Evolutionary conservation across 2,113 vertebrate genomes (phyloP).

Genomic region (Toxotes chatareus): DNA sequence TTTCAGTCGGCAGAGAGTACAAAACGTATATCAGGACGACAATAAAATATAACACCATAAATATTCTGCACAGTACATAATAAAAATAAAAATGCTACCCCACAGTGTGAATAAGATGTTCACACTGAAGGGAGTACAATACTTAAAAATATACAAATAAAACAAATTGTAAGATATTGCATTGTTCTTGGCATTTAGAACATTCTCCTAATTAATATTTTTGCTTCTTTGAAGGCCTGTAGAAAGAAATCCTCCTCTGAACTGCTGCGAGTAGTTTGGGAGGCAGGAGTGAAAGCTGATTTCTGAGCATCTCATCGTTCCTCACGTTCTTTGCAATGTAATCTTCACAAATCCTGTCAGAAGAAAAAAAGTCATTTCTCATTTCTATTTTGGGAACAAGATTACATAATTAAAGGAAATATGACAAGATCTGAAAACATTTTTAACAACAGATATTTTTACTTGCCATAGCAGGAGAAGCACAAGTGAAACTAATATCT

Average conservation of each 20-base stretch:
- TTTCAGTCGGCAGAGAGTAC: conserved; percentile 30
- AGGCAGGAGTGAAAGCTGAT: conserved; percentile 88
- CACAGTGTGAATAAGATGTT: background rate
- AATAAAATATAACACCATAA: conserved; percentile 47
- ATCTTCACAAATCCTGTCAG: conserved; percentile 89
- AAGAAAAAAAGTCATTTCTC: conserved; percentile 15
- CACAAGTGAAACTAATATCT: background rate
- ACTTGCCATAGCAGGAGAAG: background rate
- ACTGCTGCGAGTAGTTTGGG: conserved; percentile 86
- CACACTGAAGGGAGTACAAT: conserved; percentile 28
- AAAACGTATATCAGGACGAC: conserved; percentile 49
- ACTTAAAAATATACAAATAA: background rate
- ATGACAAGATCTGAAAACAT: background rate
- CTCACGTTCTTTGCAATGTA: conserved; percentile 88
- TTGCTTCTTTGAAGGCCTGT: conserved; percentile 83
- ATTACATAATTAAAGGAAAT: conserved; percentile 1
- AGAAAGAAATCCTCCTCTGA: conserved; percentile 89
- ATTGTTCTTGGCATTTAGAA: conserved; percentile 28
- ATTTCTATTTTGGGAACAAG: conserved; percentile 15
- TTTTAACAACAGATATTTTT: conserved; percentile 14
- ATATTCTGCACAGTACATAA: conserved; percentile 21
- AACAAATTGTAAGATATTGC: background rate
- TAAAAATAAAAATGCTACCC: conserved; percentile 16
- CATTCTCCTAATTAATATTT: conserved; percentile 5
- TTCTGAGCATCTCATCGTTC: conserved; percentile 76